These are phyloP conservation scores for Spilogale gracilis DNA, from an alignment of 2,113 vertebrate species.

Conservation along the genomic window DNA sequence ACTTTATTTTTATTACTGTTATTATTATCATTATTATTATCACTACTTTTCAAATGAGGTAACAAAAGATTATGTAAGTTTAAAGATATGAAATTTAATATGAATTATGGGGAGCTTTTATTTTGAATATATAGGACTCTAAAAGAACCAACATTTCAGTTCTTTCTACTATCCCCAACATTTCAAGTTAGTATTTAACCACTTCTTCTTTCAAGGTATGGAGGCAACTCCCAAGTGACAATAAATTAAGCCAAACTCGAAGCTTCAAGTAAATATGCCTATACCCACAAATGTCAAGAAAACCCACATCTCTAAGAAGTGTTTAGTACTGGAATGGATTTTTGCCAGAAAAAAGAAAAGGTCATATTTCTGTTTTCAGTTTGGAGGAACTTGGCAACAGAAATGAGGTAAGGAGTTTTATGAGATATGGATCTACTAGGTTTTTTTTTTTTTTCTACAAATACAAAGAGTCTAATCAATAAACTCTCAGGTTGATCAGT, in stretches of 20 bases:
- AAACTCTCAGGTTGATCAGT: not conserved
- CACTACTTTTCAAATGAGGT: not conserved
- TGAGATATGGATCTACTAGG: not conserved
- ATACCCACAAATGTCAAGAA: not conserved
- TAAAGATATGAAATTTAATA: not conserved
- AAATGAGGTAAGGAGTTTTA: not conserved
- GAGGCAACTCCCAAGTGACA: not conserved
- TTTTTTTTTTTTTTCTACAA: slow-evolving; percentile 20
- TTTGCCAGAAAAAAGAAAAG: not conserved
- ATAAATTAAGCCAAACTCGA: not conserved
- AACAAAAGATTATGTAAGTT: not conserved
- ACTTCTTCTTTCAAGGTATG: rapidly evolving
- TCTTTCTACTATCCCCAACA: not conserved
- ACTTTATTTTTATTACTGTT: not conserved
- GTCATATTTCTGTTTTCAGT: not conserved
- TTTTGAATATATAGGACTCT: not conserved
- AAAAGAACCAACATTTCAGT: not conserved
- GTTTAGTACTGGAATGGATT: not conserved
- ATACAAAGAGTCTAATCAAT: not conserved
- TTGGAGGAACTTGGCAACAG: not conserved
- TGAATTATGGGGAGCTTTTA: not conserved
- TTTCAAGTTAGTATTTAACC: not conserved
- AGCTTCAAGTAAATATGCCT: not conserved
- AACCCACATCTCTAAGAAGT: not conserved
- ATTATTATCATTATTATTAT: not conserved